Conservation (phyloP, 2,888 invertebrate genomes). For the Tromatobia lineatoria region DNA sequence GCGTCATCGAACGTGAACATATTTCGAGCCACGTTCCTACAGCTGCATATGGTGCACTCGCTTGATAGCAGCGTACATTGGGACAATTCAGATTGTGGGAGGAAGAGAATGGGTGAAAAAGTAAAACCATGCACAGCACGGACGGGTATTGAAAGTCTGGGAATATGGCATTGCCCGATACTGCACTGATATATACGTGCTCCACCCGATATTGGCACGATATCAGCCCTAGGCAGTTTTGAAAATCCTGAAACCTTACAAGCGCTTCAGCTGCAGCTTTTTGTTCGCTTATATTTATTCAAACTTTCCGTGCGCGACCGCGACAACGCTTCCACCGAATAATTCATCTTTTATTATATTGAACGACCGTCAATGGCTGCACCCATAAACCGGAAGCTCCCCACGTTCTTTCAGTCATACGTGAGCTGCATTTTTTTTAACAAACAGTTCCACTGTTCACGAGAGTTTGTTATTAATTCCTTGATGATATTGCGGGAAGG, state of each 20-base stretch:
- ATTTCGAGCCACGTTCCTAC: slow-evolving; percentile 3
- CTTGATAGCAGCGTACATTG: slow-evolving; percentile 16
- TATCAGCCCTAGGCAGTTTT: slow-evolving; percentile 69
- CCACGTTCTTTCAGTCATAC: not conserved
- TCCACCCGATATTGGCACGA: slow-evolving; percentile 74
- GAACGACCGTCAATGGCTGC: slow-evolving; percentile 1
- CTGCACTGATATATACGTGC: slow-evolving; percentile 37
- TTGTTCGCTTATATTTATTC: slow-evolving; percentile 49
- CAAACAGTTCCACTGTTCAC: not conserved
- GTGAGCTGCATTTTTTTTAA: not conserved
- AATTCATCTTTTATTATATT: slow-evolving; percentile 48
- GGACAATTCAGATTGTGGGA: slow-evolving; percentile 2
- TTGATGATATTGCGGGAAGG: not conserved
- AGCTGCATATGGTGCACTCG: not conserved
- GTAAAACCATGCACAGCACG: slow-evolving; percentile 26
- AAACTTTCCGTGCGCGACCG: slow-evolving; percentile 18
- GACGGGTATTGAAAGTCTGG: slow-evolving; percentile 18
- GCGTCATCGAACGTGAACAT: slow-evolving; percentile 33
- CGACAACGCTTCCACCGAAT: slow-evolving; percentile 44
- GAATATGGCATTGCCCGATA: slow-evolving; percentile 34
- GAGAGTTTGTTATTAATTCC: not conserved
- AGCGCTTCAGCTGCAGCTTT: slow-evolving; percentile 45
- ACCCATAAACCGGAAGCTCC: not conserved
- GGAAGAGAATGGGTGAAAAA: slow-evolving; percentile 38
- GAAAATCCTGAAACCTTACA: slow-evolving; percentile 50